A percentile compares a stretch with the other conserved stretches of the same genome.
Conservation (phyloP, 2,113 vertebrate species). For the Panthera uncia region DNA sequence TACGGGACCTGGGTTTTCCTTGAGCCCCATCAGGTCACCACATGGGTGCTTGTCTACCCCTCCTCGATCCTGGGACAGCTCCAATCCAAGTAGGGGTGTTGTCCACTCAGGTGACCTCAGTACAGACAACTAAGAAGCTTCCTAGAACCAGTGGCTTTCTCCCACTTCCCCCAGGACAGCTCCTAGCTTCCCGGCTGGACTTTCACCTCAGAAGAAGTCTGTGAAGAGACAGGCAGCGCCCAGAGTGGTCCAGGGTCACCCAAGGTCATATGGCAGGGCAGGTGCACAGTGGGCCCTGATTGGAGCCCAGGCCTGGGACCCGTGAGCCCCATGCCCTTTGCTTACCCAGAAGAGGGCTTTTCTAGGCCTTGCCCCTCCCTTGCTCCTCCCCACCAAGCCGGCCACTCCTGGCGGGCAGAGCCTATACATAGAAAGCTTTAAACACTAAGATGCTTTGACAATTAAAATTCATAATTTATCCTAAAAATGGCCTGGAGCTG, state of each 20-base stretch:
- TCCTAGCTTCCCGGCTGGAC: background rate
- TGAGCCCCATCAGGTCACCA: background rate
- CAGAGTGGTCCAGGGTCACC: background rate
- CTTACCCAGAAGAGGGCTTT: background rate
- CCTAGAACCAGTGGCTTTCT: background rate
- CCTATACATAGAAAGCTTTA: conserved; percentile 71
- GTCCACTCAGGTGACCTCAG: background rate
- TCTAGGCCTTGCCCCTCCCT: background rate
- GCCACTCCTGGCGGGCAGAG: background rate
- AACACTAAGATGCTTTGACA: conserved; percentile 74
- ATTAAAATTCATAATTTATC: conserved; percentile 81
- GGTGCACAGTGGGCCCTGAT: background rate
- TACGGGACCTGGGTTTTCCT: background rate
- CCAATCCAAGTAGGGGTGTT: background rate
- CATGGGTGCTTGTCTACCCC: background rate
- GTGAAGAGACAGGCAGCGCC: background rate
- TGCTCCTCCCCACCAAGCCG: background rate
- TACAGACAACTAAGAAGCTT: background rate
- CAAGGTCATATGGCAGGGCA: background rate
- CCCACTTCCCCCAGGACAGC: background rate
- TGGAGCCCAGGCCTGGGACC: background rate
- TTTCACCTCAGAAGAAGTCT: background rate
- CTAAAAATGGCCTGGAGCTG: conserved; percentile 46
- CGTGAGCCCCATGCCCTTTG: background rate
- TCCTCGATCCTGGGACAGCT: background rate